Evolutionary conservation across 1,140 invertebrate species (phyloP).

Genomic region (Zaprionus nigranus): DNA sequence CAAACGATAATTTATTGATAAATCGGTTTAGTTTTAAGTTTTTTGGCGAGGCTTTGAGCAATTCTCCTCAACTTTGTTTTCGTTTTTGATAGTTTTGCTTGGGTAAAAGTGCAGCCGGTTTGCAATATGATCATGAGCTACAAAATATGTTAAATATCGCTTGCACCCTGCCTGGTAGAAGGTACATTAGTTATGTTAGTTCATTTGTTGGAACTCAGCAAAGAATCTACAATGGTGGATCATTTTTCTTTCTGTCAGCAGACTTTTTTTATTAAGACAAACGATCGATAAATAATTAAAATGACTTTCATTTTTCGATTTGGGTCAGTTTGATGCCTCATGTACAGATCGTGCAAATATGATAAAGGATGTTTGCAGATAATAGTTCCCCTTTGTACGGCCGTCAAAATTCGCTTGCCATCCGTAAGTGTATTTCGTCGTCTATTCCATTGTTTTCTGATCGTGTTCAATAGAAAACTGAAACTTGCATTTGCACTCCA

Average conservation of each 20-base stretch:
- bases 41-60: slow-evolving; percentile 4
- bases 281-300: slow-evolving; percentile 12
- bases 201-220: background rate
- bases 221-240: background rate
- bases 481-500: slow-evolving; percentile 54
- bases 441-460: background rate
- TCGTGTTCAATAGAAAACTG: slow-evolving; percentile 37
- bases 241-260: slow-evolving; percentile 15
- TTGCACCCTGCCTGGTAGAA: slow-evolving; percentile 19
- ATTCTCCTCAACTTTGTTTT: slow-evolving; percentile 10
- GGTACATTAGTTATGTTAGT: background rate
- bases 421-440: slow-evolving; percentile 15
- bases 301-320: slow-evolving; percentile 30
- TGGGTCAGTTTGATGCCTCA: slow-evolving; percentile 16
- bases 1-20: slow-evolving; percentile 7
- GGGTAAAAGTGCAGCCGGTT: slow-evolving; percentile 55
- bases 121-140: slow-evolving; percentile 54
- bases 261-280: slow-evolving; percentile 8
- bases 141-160: slow-evolving; percentile 59
- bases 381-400: background rate
- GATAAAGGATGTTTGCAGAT: background rate
- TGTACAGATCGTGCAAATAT: slow-evolving; percentile 23
- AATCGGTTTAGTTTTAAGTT: slow-evolving; percentile 1
- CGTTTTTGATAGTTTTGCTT: slow-evolving; percentile 13
- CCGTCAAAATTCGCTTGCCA: background rate